These are phyloP conservation scores for Hesperia comma DNA, from an alignment of 2,888 invertebrate species.

Conservation along the genomic window DNA sequence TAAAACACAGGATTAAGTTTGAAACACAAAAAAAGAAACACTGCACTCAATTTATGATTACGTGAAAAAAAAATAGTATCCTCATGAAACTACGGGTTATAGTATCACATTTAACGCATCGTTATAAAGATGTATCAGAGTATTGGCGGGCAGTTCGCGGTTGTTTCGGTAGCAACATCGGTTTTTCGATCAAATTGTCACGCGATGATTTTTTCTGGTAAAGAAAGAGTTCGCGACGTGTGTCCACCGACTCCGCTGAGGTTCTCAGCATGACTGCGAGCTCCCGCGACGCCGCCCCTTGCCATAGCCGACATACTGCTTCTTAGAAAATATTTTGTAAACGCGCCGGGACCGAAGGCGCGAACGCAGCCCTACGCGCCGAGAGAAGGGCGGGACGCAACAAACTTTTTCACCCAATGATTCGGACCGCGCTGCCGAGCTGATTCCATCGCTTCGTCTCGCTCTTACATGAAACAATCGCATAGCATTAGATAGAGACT, in stretches of 20 bases:
- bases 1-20: slow-evolving; percentile 51
- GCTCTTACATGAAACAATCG: slow-evolving; percentile 46
- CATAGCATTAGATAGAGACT: slow-evolving; percentile 50
- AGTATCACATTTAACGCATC: slow-evolving; percentile 75
- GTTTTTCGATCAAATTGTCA: slow-evolving; percentile 69
- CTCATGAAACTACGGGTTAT: slow-evolving; percentile 60
- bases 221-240: slow-evolving; percentile 77
- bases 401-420: slow-evolving; percentile 77
- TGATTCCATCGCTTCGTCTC: slow-evolving; percentile 52
- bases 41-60: slow-evolving; percentile 70
- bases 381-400: slow-evolving; percentile 71
- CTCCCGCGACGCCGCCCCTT: slow-evolving; percentile 82
- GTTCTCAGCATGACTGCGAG: slow-evolving; percentile 83
- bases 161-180: slow-evolving; percentile 58
- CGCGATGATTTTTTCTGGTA: slow-evolving; percentile 73
- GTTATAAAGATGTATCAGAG: slow-evolving; percentile 69
- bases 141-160: slow-evolving; percentile 48
- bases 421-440: slow-evolving; percentile 50
- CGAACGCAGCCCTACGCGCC: slow-evolving; percentile 72
- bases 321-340: slow-evolving; percentile 73
- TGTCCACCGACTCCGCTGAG: slow-evolving; percentile 80
- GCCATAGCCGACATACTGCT: slow-evolving; percentile 77
- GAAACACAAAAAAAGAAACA: slow-evolving; percentile 60
- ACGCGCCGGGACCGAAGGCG: slow-evolving; percentile 63
- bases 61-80: slow-evolving; percentile 67